Conservation (phyloP, 2,797 vertebrate genomes). For the Rhyacichthys aspro region DNA sequence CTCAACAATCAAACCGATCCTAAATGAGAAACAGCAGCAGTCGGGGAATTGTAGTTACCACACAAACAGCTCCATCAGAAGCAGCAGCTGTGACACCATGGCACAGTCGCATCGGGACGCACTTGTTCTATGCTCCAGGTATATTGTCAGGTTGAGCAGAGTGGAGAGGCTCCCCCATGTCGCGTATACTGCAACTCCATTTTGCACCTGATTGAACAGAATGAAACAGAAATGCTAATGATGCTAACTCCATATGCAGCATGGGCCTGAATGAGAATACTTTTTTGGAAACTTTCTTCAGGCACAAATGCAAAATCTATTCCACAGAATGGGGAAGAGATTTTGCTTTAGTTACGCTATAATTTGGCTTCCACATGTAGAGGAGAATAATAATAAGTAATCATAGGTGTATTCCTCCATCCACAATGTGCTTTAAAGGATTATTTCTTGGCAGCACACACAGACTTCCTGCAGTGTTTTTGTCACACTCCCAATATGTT, state of each 20-base stretch:
- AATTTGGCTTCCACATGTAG: no score
- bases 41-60: constrained; percentile 62
- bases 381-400: no score
- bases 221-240: constrained; percentile 1
- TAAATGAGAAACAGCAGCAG: constrained; percentile 13
- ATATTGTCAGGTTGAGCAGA: constrained; percentile 77
- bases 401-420: no score
- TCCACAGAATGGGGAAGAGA: no score
- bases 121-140: constrained; percentile 69
- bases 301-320: no score
- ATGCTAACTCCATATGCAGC: not conserved
- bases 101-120: constrained; percentile 45
- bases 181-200: constrained; percentile 76
- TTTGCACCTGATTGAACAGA: constrained; percentile 78
- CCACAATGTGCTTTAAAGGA: no score
- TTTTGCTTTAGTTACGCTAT: no score
- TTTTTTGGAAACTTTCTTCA: no score
- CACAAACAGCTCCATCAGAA: constrained; percentile 62
- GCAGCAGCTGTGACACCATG: constrained; percentile 58
- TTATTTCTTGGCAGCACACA: no score
- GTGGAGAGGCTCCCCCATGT: constrained; percentile 76
- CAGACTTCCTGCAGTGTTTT: not conserved
- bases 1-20: not conserved
- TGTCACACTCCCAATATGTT: not conserved
- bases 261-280: no score